Conservation (phyloP, 2,113 vertebrate genomes). For the Rhipidura dahli region DNA sequence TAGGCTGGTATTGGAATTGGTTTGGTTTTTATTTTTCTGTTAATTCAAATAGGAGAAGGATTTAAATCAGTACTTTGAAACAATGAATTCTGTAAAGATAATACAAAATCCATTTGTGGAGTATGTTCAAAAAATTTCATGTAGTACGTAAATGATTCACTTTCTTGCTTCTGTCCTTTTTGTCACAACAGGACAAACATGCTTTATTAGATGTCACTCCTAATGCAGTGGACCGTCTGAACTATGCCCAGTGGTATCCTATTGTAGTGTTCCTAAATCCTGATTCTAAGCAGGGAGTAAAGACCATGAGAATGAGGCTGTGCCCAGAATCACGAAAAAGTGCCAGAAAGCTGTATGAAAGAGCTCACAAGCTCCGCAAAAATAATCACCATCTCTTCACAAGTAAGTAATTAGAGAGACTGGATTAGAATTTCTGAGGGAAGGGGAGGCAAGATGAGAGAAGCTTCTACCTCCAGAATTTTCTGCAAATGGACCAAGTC, state of each 20-base stretch:
- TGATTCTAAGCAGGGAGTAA: slow-evolving; percentile 97
- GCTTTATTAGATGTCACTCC: slow-evolving; percentile 97
- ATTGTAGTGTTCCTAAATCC: slow-evolving; percentile 98
- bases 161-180: background rate
- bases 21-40: background rate
- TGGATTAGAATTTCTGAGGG: background rate
- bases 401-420: slow-evolving; percentile 76
- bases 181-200: slow-evolving; percentile 88
- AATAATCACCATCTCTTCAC: slow-evolving; percentile 99
- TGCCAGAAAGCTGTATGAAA: slow-evolving; percentile 93
- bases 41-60: background rate
- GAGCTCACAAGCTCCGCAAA: slow-evolving; percentile 97
- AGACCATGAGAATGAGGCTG: slow-evolving; percentile 94
- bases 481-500: background rate
- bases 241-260: slow-evolving; percentile 99
- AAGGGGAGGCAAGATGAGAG: background rate
- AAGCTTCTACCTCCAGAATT: background rate
- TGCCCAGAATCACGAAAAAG: slow-evolving; percentile 97
- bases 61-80: background rate
- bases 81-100: background rate
- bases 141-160: background rate
- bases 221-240: slow-evolving; percentile 97
- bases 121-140: background rate
- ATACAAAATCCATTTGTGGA: background rate
- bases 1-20: background rate